These are phyloP conservation scores for Atractosteus spatula DNA, from an alignment of 2,113 vertebrate species.

Conservation along the genomic window DNA sequence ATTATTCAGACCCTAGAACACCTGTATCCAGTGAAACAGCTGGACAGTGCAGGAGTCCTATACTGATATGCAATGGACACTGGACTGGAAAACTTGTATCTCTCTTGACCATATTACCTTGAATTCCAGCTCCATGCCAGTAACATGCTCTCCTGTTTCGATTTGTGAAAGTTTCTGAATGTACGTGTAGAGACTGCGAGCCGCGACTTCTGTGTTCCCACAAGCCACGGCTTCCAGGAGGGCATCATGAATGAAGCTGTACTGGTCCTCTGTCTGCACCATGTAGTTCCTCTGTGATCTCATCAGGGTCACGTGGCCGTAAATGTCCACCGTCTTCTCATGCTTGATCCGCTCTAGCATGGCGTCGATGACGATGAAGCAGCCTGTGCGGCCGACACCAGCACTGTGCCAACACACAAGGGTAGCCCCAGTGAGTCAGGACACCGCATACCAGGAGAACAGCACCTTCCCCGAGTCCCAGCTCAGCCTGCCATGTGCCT, in stretches of 20 bases:
- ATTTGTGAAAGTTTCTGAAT: constrained; percentile 94
- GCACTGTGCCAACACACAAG: constrained; percentile 62
- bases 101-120: constrained; percentile 68
- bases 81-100: no score
- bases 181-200: constrained; percentile 90
- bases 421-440: no score
- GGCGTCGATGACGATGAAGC: constrained; percentile 96
- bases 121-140: constrained; percentile 97
- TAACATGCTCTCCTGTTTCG: constrained; percentile 88
- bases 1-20: no score
- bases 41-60: no score
- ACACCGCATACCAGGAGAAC: no score
- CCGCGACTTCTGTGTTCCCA: constrained; percentile 92
- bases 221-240: constrained; percentile 95
- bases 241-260: constrained; percentile 97
- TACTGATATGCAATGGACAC: no score
- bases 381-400: constrained; percentile 90
- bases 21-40: no score
- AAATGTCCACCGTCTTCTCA: constrained; percentile 95
- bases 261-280: constrained; percentile 98
- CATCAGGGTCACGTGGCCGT: constrained; percentile 96
- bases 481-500: no score
- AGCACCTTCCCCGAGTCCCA: no score
- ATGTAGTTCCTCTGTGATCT: constrained; percentile 96
- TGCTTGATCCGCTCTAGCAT: constrained; percentile 97